phyloP scores from a whole-genome alignment of 1,140 invertebrate genomes.

The Panagrolaimus sp. region DNA sequence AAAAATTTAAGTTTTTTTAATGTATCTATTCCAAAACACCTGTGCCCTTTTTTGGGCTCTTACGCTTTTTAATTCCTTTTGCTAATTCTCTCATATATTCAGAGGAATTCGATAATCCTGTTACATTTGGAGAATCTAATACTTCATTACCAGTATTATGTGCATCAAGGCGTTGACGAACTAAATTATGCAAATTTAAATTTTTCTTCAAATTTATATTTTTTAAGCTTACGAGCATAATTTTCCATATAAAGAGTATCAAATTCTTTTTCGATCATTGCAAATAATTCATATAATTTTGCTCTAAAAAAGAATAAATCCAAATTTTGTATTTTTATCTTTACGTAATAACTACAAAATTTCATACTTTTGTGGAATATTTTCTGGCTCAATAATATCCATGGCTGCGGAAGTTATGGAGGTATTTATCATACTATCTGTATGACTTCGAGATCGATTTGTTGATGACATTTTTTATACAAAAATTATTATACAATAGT shows the following conservation, averaged over 20 bases:
- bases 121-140: neutral
- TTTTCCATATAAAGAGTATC: conserved; percentile 87
- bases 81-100: conserved; percentile 17
- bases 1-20: conserved; percentile 64
- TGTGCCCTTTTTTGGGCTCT: neutral
- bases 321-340: neutral
- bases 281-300: conserved; percentile 78
- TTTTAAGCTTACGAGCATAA: conserved; percentile 67
- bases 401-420: neutral
- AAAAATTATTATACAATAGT: too few relatives aligned
- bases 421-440: neutral
- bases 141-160: conserved; percentile 37
- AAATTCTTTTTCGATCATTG: conserved; percentile 94
- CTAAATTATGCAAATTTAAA: conserved; percentile 22
- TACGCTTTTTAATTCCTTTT: conserved; percentile 20
- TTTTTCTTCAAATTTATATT: neutral
- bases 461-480: neutral
- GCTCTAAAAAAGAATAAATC: conserved; percentile 63
- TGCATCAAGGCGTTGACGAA: conserved; percentile 40
- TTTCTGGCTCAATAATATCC: neutral
- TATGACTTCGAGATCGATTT: conserved; percentile 9
- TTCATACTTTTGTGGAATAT: neutral
- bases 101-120: neutral
- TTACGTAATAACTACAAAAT: too few relatives aligned
- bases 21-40: neutral